Conservation (phyloP, 2,797 vertebrate species). For the Malurus splendens region DNA sequence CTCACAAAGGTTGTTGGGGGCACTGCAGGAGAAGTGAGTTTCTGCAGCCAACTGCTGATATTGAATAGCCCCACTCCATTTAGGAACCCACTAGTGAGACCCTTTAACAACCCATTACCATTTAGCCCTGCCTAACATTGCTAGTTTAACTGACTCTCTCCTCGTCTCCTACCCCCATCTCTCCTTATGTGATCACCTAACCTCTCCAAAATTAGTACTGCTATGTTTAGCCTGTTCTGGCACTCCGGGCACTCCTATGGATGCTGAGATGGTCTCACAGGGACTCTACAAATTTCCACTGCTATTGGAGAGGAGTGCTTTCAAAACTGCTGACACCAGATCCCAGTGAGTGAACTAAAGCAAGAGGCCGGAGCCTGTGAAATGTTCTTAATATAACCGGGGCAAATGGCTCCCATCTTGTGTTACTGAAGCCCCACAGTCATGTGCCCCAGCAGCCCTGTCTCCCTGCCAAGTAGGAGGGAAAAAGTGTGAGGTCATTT, state of each 20-base stretch:
- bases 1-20: not conserved
- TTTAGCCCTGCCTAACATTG: not conserved
- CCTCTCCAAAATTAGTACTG: slow-evolving; percentile 42
- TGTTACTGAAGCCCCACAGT: slow-evolving; percentile 33
- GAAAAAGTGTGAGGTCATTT: slow-evolving; percentile 30
- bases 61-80: not conserved
- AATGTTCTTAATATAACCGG: slow-evolving; percentile 59
- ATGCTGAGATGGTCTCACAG: not conserved
- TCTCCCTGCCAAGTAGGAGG: slow-evolving; percentile 8
- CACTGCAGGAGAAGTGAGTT: not conserved
- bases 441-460: slow-evolving; percentile 4
- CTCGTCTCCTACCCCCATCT: not conserved
- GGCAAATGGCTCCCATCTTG: slow-evolving; percentile 44
- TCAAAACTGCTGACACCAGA: slow-evolving; percentile 59
- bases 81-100: not conserved
- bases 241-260: not conserved
- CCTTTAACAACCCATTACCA: not conserved
- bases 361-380: slow-evolving; percentile 28
- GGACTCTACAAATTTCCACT: slow-evolving; percentile 40
- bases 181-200: slow-evolving; percentile 6
- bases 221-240: slow-evolving; percentile 50
- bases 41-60: not conserved
- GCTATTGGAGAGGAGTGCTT: slow-evolving; percentile 32
- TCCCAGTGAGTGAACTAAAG: slow-evolving; percentile 21
- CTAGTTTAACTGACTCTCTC: not conserved